Percentiles rank a stretch among this genome's conserved stretches.
Evolutionary conservation across 1,140 invertebrate genomes (phyloP).

Genomic region (Pararge aegeria): DNA sequence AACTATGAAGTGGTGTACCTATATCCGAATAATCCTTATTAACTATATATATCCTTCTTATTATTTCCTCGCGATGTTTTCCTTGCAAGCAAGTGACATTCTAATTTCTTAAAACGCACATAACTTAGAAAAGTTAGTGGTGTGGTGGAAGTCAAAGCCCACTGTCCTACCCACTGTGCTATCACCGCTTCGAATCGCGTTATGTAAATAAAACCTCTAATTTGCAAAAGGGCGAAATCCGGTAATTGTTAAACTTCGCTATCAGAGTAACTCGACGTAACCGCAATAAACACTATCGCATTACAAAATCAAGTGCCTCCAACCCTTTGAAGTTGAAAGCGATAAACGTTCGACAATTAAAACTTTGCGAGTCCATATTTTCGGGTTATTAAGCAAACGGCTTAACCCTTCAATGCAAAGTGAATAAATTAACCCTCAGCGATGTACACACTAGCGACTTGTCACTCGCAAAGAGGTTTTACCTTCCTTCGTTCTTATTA

Average conservation of each 20-base stretch:
- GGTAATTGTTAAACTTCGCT: slow-evolving; percentile 9
- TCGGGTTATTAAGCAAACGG: slow-evolving; percentile 60
- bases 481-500: too few species aligned
- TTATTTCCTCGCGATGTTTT: too few species aligned
- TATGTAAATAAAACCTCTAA: neutral
- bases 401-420: slow-evolving; percentile 30
- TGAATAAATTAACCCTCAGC: slow-evolving; percentile 9
- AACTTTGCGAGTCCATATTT: slow-evolving; percentile 64
- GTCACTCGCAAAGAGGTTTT: too few species aligned
- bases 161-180: too few species aligned
- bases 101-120: too few species aligned
- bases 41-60: too few species aligned
- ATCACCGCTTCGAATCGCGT: too few species aligned
- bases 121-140: too few species aligned
- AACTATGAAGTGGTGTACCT: too few species aligned
- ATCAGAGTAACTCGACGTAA: neutral
- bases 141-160: too few species aligned
- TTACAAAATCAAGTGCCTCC: slow-evolving; percentile 26
- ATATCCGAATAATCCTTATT: too few species aligned
- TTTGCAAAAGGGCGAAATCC: neutral
- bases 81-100: too few species aligned
- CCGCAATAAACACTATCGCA: slow-evolving; percentile 23
- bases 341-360: slow-evolving; percentile 65
- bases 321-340: slow-evolving; percentile 43
- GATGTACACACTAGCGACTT: slow-evolving; percentile 1